phyloP scores from a whole-genome alignment of 2,113 vertebrate genomes.

The Osmerus eperlanus region DNA sequence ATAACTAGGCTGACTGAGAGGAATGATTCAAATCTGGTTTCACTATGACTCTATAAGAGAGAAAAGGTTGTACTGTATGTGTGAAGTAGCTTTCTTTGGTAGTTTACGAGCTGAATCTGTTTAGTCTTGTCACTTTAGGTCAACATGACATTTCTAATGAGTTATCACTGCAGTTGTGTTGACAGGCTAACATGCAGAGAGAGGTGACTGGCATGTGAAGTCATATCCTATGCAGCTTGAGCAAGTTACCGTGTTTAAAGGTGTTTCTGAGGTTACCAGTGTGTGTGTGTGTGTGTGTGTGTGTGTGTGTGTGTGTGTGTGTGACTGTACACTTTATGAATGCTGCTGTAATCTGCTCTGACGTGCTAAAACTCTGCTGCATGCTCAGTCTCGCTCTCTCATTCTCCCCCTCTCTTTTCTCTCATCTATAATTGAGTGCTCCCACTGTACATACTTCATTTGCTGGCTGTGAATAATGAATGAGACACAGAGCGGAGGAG shows the following conservation, averaged over 20 bases:
- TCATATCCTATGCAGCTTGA: too few species aligned
- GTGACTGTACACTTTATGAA: slow-evolving; percentile 23
- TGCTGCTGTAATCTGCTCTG: slow-evolving; percentile 39
- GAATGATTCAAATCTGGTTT: slow-evolving; percentile 57
- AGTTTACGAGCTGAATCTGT: too few species aligned
- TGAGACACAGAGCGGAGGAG: slow-evolving; percentile 65
- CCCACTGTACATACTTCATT: slow-evolving; percentile 74
- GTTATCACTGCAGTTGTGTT: too few species aligned
- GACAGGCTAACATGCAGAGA: too few species aligned
- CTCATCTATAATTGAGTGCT: slow-evolving; percentile 76
- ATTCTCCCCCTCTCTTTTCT: slow-evolving; percentile 54
- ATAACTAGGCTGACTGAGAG: slow-evolving; percentile 46
- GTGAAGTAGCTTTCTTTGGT: background rate
- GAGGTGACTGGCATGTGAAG: too few species aligned
- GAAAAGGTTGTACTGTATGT: slow-evolving; percentile 6
- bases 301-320: slow-evolving; percentile 33
- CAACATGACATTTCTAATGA: too few species aligned
- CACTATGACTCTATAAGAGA: slow-evolving; percentile 55
- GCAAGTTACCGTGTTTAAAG: background rate
- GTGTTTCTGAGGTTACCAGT: background rate
- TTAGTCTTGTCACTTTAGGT: too few species aligned
- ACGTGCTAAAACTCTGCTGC: slow-evolving; percentile 42
- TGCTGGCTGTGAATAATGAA: slow-evolving; percentile 73
- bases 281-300: slow-evolving; percentile 14
- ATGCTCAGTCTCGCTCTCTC: slow-evolving; percentile 21